phyloP scores from a whole-genome alignment of 2,797 vertebrate species.

The Brachymystax lenok region DNA sequence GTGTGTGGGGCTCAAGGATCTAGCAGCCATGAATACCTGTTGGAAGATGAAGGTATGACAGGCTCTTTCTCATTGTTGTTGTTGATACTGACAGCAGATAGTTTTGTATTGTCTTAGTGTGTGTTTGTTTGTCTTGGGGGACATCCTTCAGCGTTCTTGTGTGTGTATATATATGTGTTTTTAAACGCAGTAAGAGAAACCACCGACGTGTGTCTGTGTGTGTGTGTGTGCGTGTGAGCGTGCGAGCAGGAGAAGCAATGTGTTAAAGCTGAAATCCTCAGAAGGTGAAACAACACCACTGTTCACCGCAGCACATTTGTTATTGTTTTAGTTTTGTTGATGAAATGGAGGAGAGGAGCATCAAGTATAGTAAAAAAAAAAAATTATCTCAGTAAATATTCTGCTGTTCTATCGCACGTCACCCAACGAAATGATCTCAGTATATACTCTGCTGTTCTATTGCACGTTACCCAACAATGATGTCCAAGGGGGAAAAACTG shows the following conservation, averaged over 20 bases:
- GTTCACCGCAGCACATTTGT: no score
- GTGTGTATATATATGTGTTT: not conserved
- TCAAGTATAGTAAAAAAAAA: no score
- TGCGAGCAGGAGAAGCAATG: not conserved
- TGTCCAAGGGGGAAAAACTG: no score
- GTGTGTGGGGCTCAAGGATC: constrained; percentile 59
- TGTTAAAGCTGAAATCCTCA: no score
- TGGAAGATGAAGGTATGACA: constrained; percentile 90
- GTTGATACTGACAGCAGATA: not conserved
- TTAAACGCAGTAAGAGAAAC: not conserved
- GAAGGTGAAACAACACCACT: no score
- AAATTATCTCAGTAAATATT: no score
- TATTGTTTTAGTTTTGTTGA: no score
- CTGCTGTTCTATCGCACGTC: no score
- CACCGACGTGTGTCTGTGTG: constrained; percentile 1
- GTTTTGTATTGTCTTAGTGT: not conserved
- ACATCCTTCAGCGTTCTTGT: constrained; percentile 19
- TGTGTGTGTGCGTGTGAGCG: constrained; percentile 3
- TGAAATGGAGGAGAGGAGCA: no score
- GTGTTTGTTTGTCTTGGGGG: not conserved
- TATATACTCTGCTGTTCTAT: no score
- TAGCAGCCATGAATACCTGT: constrained; percentile 76
- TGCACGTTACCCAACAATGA: no score
- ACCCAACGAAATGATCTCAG: no score
- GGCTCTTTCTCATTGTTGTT: constrained; percentile 29